Evolutionary conservation across 2,797 vertebrate genomes (phyloP), one percentile per base, ranked within the genome.

Genomic region (Cossypha heuglini): DNA sequence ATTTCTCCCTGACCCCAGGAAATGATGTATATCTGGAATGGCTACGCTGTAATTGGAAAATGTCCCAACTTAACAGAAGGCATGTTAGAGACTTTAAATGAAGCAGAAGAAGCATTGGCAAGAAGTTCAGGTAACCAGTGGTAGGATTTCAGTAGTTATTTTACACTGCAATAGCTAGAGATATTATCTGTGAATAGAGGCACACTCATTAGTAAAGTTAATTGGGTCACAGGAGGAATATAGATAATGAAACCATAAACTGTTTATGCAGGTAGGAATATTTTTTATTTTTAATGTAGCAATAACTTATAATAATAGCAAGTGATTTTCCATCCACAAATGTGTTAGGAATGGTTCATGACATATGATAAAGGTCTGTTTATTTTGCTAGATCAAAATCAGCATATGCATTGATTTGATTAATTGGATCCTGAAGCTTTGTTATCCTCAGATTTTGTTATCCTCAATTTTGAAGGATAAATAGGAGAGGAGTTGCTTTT

Each of bases 21-120:
- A 97, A 99, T 99, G 99, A 99, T 99, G 99, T 99, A 99, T 97
- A 99, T 99, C 97, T 99, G 99, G 99, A 99, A 99, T 20, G 99
- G 99, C 89, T 99, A 99, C 4, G 99, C 99, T 49, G 99, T 99
- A 94, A 99, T 99, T 76, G 99, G 99, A 81, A 99, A 99, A 97
- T 98, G 99, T 96, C 98, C 97, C 87, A 98, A 98, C 91, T 97
- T 99, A 97, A 99, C 99, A 10, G 99, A 99, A 73, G 98, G 98
- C 86, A 99, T 99, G 98, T 98, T 99, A 94, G 98, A 98, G 90
- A 98, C 99, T 17, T 98, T 99, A 97, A 97, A 97, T n/a, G 98
- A 99, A 92, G 98, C 98, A 28, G 99, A 99, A 97, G 97, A 97
- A 88, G 97, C 94, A 79, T 96, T 99, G 62, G 98, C 98, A 90